Evolutionary conservation across 2,113 vertebrate genomes (phyloP), one percentile per base, ranked within the genome.

Genomic region (Callithrix jacchus): DNA sequence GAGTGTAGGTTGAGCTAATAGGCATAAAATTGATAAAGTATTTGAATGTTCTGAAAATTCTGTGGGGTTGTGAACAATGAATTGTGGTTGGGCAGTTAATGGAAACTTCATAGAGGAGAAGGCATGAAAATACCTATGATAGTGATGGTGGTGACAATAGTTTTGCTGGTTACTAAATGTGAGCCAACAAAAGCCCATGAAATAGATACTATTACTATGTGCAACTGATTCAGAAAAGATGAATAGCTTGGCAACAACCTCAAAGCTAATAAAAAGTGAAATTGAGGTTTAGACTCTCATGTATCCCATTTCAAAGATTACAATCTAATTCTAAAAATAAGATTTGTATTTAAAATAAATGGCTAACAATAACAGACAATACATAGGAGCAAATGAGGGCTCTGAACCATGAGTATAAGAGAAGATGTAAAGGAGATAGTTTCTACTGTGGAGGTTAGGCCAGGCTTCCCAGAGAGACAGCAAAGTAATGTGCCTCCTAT

Each of bases 261-360:
- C 13, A 81, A 93, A 94, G 18, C 47, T 95, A 70, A 77, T 56
- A 54, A 68, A 90, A 90, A 89, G 11, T 89, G 47, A 76, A 94
- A 79, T 1, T 94, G 47, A 81, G 58, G 8, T 80, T 96, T 88
- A 91, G 16, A 81, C 5, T 88, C 37, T 17, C 6, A 9, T 54
- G 56, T 74, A 56, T 92, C 18, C 17, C 74, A 74, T 74, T 89
- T 20, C 30, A 90, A 85, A 89, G 82, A 68, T 91, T 87, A 71
- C 7, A 91, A 42, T 92, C 17, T 54, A 80, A 87, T 80, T 89
- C 30, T 88, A 82, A 54, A 95, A 87, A 42, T 89, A 84, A 74
- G 37, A 56, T 25, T 56, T 20, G 9, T 64, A 52, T 54, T 83
- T 87, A 30, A 94, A 94, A 89, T 77, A 79, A 61, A 81, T 81